Conservation (phyloP, 2,113 vertebrate species). For the Leucopsar rothschildi region DNA sequence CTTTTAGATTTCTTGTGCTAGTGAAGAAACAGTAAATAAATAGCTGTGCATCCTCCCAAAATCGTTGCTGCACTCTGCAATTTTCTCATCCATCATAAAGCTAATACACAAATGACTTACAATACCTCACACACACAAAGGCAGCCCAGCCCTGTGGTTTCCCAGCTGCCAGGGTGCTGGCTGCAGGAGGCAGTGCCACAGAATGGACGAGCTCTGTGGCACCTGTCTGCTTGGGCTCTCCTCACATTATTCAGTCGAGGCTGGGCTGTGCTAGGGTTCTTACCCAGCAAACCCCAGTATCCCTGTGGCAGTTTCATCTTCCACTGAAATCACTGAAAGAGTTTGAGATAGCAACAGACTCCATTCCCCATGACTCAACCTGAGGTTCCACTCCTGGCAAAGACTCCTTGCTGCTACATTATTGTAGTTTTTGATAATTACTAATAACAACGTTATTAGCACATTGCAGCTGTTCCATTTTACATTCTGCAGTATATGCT, state of each 20-base stretch:
- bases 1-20: neutral
- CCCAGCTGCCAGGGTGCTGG: neutral
- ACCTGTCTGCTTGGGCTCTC: neutral
- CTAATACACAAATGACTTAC: neutral
- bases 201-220: fast-evolving
- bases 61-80: neutral
- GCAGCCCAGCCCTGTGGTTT: neutral
- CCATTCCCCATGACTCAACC: fast-evolving
- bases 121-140: neutral
- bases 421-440: neutral
- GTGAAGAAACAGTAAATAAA: neutral
- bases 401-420: neutral
- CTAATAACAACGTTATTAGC: neutral
- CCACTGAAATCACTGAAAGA: neutral
- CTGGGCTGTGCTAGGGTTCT: neutral
- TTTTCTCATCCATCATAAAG: neutral
- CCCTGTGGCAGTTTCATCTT: neutral
- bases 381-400: neutral
- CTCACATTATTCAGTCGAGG: neutral
- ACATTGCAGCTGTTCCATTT: neutral
- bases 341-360: neutral
- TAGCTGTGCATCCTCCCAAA: neutral
- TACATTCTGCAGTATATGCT: neutral
- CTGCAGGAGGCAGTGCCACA: neutral
- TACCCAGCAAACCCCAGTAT: neutral